A percentile compares a stretch with the other conserved stretches of the same genome.
phyloP scores from a whole-genome alignment of 1,140 invertebrate genomes.

The Oedothorax gibbosus region DNA sequence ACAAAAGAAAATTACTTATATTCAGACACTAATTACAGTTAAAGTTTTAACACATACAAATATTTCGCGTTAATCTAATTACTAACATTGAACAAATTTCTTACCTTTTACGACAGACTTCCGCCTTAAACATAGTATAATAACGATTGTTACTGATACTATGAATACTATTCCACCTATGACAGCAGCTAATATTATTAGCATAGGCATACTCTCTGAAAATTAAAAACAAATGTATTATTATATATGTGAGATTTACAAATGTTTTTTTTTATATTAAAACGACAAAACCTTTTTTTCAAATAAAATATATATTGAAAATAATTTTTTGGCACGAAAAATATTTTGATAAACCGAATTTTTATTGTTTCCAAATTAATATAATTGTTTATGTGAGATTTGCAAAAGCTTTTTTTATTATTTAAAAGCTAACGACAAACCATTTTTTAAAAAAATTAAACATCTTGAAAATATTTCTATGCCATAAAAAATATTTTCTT shows the following conservation, averaged over 20 bases:
- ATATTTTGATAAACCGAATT: too few species aligned
- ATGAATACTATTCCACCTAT: slow-evolving; percentile 77
- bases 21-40: background rate
- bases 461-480: too few species aligned
- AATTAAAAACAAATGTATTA: slow-evolving; percentile 63
- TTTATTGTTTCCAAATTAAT: too few species aligned
- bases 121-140: slow-evolving; percentile 76
- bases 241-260: background rate
- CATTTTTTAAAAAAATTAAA: too few species aligned
- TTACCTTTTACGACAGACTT: slow-evolving; percentile 64
- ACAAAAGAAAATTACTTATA: background rate
- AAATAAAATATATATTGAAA: too few species aligned
- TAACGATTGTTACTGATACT: slow-evolving; percentile 75
- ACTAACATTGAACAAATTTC: background rate
- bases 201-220: slow-evolving; percentile 76
- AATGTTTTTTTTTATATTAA: background rate
- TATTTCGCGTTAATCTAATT: background rate
- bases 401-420: too few species aligned
- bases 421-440: too few species aligned
- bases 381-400: too few species aligned
- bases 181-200: slow-evolving; percentile 75
- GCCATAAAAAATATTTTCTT: too few species aligned
- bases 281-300: too few species aligned
- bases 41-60: background rate
- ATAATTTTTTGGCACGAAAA: too few species aligned